These are phyloP conservation scores for Cheilosia urbana DNA, from an alignment of 2,888 invertebrate genomes.

Conservation along the genomic window DNA sequence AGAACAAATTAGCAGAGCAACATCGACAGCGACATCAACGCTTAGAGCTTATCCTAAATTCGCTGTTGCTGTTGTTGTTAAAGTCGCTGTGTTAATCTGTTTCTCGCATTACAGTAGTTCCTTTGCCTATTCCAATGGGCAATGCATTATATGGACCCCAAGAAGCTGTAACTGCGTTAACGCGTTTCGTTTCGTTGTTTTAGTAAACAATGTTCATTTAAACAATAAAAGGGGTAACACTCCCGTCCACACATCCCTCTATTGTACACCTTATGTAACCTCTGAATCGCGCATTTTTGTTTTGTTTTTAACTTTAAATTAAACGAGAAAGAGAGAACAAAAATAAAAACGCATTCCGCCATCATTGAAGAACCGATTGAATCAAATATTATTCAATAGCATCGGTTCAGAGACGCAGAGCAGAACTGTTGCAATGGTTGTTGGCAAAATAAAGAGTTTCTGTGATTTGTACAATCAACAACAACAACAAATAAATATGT, in stretches of 20 bases:
- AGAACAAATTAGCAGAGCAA: too few relatives aligned
- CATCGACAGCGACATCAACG: too few relatives aligned
- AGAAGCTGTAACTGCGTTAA: conserved; percentile 5
- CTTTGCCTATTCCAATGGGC: conserved; percentile 12
- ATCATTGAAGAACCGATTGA: conserved; percentile 10
- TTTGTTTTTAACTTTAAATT: neutral
- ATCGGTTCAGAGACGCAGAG: neutral
- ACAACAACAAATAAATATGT: neutral
- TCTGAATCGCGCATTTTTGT: conserved; percentile 1
- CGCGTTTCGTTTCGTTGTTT: conserved; percentile 39
- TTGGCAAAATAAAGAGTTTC: conserved; percentile 8
- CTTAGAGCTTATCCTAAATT: too few relatives aligned
- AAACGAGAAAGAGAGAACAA: neutral
- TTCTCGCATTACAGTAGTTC: conserved; percentile 27
- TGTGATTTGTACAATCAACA: neutral
- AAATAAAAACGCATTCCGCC: neutral
- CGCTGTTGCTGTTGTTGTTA: too few relatives aligned
- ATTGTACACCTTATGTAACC: conserved; percentile 15
- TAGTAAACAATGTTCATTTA: conserved; percentile 44
- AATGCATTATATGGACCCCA: neutral
- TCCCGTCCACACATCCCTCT: conserved; percentile 40
- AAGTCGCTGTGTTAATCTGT: too few relatives aligned
- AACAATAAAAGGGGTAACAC: conserved; percentile 9
- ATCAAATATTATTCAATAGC: conserved; percentile 10
- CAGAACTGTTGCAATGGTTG: neutral